Percentiles rank a stretch among this genome's conserved stretches.
phyloP scores from a whole-genome alignment of 1,140 invertebrate species.

The Drosophila ficusphila region DNA sequence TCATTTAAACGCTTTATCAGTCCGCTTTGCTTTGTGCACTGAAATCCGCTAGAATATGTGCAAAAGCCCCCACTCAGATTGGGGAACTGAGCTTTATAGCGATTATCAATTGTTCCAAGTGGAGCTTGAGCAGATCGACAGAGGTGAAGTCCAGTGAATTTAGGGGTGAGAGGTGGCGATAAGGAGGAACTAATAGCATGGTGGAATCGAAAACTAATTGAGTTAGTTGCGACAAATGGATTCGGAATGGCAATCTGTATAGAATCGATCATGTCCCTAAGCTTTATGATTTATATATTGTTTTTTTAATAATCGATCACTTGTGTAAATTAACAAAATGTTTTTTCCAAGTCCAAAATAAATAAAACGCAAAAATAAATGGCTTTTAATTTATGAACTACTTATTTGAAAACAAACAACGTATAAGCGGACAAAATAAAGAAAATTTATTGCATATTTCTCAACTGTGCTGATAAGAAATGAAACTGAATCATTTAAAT shows the following conservation, averaged over 20 bases:
- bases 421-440: too few species aligned
- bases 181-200: slow-evolving; percentile 18
- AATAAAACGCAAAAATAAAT: too few species aligned
- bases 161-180: slow-evolving; percentile 8
- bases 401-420: too few species aligned
- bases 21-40: slow-evolving; percentile 6
- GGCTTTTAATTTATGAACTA: too few species aligned
- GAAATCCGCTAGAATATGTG: slow-evolving; percentile 15
- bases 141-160: not conserved
- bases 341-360: too few species aligned
- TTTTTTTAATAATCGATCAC: not conserved
- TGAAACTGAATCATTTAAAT: not conserved
- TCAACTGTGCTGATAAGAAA: not conserved
- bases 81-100: slow-evolving; percentile 26
- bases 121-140: slow-evolving; percentile 1
- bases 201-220: not conserved
- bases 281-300: not conserved
- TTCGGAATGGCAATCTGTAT: slow-evolving; percentile 8
- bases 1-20: slow-evolving; percentile 67
- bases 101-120: slow-evolving; percentile 4
- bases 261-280: slow-evolving; percentile 4
- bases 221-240: not conserved
- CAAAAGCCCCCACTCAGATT: not conserved
- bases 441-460: too few species aligned
- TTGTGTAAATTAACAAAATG: not conserved